Base-by-base conservation (phyloP, 2,113 vertebrate genomes). In the Cercocebus atys region DNA sequence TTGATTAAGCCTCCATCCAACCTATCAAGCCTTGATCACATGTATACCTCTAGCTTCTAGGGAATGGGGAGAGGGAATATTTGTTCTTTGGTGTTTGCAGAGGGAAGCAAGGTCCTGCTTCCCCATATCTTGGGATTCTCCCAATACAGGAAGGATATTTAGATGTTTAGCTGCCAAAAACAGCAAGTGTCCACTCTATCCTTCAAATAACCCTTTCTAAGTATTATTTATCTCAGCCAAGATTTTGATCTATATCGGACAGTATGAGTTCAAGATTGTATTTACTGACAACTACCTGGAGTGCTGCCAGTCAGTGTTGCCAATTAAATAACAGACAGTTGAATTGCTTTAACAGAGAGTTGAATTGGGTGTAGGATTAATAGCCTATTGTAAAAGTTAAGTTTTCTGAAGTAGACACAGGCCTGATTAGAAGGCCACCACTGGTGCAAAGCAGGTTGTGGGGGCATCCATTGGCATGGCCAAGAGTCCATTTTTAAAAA, bases 211-310 rank as follows among this genome's bases (percentile, higher is more conserved):
- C 97, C 57, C 52, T 97, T 72, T n/a, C 55, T 96, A 96, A 97
- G 95, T 96, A 92, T 96, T 97, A 89, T 98, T 97, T 97, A 93
- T 93, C 90, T 95, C 97, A 92, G 94, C 95, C 83, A 97, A 97
- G 93, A 97, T 96, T 98, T 97, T 97, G 93, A 97, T 98, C 25
- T 18, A 81, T 97, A 88, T 98, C 93, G 85, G 95, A 97, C 94
- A 97, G 96, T 88, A 79, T 94, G 78, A 97, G 93, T 97, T 97
- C 93, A 95, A 95, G 94, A 97, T 88, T 97, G 82, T 98, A 97
- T 97, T 98, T 98, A 91, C 93, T 97, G 97, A 97, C 97, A 97
- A 97, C 93, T 98, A 97, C 97, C 96, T 97, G 97, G 93, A 97
- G 96, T 96, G 90, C 97, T 98, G 96, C 94, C 97, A 94, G 90